phyloP scores from a whole-genome alignment of 23 tunicate genomes.

The Diplosoma virens region DNA sequence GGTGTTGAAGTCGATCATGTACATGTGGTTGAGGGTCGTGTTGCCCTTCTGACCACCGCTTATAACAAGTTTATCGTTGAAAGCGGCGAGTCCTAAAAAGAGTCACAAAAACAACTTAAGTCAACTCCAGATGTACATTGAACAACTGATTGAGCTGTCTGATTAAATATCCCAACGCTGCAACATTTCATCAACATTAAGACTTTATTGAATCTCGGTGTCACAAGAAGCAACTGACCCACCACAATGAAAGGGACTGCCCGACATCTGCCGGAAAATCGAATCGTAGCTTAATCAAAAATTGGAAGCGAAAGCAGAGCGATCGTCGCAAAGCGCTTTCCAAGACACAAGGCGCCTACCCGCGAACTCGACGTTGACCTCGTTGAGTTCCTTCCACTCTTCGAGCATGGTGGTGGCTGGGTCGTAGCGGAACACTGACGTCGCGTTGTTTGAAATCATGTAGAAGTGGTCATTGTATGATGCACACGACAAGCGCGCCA shows the following conservation, averaged over 20 bases:
- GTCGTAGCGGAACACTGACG: constrained; percentile 72
- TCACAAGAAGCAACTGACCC: too few species aligned
- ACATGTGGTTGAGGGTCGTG: constrained; percentile 82
- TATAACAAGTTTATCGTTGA: constrained; percentile 74
- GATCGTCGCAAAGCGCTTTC: too few species aligned
- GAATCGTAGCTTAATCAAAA: too few species aligned
- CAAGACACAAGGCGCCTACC: constrained; percentile 31
- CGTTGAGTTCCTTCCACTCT: constrained; percentile 78
- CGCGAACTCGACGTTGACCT: constrained; percentile 87
- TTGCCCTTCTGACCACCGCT: constrained; percentile 95
- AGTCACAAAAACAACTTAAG: too few species aligned
- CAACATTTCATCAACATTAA: too few species aligned
- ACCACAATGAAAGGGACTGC: too few species aligned
- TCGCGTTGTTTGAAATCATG: constrained; percentile 91
- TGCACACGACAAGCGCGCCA: constrained; percentile 87
- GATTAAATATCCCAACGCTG: too few species aligned
- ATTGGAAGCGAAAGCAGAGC: too few species aligned
- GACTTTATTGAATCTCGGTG: too few species aligned
- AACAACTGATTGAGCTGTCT: too few species aligned
- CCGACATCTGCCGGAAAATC: too few species aligned
- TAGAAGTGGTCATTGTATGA: constrained; percentile 77
- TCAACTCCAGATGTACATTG: too few species aligned
- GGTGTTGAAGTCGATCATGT: constrained; percentile 61
- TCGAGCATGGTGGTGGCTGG: constrained; percentile 63
- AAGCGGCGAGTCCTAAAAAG: constrained; percentile 71